These are phyloP conservation scores for Solen grandis DNA, from an alignment of 1,140 invertebrate genomes.

Conservation along the genomic window DNA sequence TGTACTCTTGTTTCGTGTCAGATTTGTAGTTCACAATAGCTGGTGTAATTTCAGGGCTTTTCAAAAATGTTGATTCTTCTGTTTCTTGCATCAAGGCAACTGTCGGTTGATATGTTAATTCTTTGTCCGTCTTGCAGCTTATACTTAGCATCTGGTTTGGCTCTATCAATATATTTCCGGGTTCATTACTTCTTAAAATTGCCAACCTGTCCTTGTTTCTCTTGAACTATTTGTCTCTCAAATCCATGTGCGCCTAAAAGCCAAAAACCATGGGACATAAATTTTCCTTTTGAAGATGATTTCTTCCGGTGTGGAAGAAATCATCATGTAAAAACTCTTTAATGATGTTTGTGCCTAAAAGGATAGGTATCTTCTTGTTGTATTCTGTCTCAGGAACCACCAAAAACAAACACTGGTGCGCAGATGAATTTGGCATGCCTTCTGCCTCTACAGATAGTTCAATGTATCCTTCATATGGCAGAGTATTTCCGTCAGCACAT, in stretches of 20 bases:
- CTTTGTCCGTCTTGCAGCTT: slow-evolving; percentile 17
- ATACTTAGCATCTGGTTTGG: slow-evolving; percentile 10
- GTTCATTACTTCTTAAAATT: slow-evolving; percentile 7
- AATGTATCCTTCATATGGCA: too few relatives aligned
- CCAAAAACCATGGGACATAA: slow-evolving; percentile 15
- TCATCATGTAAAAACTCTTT: slow-evolving; percentile 4
- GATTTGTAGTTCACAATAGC: neutral
- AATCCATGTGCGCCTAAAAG: neutral
- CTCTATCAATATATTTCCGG: neutral
- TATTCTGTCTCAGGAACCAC: slow-evolving; percentile 5
- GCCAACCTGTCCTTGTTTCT: slow-evolving; percentile 4
- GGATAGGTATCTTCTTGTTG: slow-evolving; percentile 1
- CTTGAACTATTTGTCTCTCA: slow-evolving; percentile 19
- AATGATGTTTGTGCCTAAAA: slow-evolving; percentile 8
- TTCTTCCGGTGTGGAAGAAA: neutral
- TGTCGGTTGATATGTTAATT: slow-evolving; percentile 4
- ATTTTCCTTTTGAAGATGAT: slow-evolving; percentile 16
- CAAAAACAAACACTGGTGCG: too few relatives aligned
- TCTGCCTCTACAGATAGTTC: neutral
- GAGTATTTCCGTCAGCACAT: slow-evolving; percentile 28
- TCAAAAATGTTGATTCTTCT: neutral
- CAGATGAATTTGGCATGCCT: neutral
- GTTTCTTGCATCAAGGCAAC: neutral
- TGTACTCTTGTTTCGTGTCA: slow-evolving; percentile 3
- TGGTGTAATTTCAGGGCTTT: neutral